Evolutionary conservation across 2,113 vertebrate genomes (phyloP), one percentile per base, ranked within the genome.

Genomic region (Carettochelys insculpta): DNA sequence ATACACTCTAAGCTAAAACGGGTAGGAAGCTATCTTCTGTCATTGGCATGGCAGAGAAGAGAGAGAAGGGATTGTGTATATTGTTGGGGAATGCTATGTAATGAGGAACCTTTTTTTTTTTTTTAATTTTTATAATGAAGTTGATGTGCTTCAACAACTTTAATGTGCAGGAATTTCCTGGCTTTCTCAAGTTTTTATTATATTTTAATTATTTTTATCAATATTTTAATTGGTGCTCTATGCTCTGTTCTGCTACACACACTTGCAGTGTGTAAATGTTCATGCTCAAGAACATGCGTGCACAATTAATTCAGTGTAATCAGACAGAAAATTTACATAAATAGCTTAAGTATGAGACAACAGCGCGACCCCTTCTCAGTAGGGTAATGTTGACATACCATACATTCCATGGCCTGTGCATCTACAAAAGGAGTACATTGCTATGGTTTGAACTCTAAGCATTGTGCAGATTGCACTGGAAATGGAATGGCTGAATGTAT

Each of bases 161-260:
- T 53, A 88, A 94, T 51, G 1, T 53, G 80, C 85, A 86, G 77
- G 75, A 91, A 25, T 93, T 4, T 51, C 92, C 83, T 86, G 92
- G 61, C 94, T 95, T 92, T 94, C 38, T 90, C 89, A 41, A 86
- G 41, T 41, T 94, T 93, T 94, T 94, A 52, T 87, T 92, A 77
- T 24, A 31, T 38, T 94, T 93, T n/a, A 65, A 65, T 65, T 65
- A 81, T 83, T 92, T 80, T 88, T 78, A 71, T 41, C 83, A 65
- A 61, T 73, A 29, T 87, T 94, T 90, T 88, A 83, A 94, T 75
- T 75, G 43, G 41, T 75, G 43, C 27, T 51, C 47, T 9, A 0
- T 51, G 80, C 77, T 94, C 92, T 51, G 56, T 78, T 83, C 89
- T 89, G 13, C 73, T 95, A 82, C 89, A 85, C 83, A 88, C 83